Evolutionary conservation across 1,140 invertebrate genomes (phyloP).

Genomic region (Phthorimaea operculella): DNA sequence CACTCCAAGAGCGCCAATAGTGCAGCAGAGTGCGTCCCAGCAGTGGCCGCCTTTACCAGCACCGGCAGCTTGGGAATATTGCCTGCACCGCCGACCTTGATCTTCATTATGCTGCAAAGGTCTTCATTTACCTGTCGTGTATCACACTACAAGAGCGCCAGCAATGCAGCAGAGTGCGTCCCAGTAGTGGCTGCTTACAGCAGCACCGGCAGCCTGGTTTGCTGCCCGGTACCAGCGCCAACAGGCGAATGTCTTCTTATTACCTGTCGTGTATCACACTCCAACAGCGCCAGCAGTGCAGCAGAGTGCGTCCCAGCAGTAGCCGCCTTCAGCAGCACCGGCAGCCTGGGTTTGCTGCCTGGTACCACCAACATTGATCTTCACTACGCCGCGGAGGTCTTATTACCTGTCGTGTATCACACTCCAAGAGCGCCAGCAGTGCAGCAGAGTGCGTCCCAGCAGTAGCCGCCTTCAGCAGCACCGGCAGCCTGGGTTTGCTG

Average conservation of each 20-base stretch:
- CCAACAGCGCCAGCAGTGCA: slow-evolving; percentile 41
- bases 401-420: slow-evolving; percentile 53
- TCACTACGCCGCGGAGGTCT: slow-evolving; percentile 45
- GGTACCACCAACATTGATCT: slow-evolving; percentile 49
- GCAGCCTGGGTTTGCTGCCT: too few species aligned
- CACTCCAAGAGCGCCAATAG: slow-evolving; percentile 47
- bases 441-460: slow-evolving; percentile 49
- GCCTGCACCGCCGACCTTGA: too few species aligned
- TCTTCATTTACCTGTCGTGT: too few species aligned
- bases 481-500: slow-evolving; percentile 30
- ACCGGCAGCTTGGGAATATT: too few species aligned
- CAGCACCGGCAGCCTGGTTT: slow-evolving; percentile 41
- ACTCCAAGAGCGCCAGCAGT: slow-evolving; percentile 43
- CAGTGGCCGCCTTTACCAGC: slow-evolving; percentile 41
- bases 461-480: slow-evolving; percentile 41
- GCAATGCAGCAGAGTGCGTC: too few species aligned
- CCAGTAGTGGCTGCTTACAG: slow-evolving; percentile 44
- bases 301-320: too few species aligned
- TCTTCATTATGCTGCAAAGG: slow-evolving; percentile 41
- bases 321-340: too few species aligned
- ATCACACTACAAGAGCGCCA: too few species aligned
- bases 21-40: slow-evolving; percentile 46
- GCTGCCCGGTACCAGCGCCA: slow-evolving; percentile 39
- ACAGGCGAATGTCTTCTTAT: slow-evolving; percentile 39
- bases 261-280: slow-evolving; percentile 54